Conservation (phyloP, 1,140 invertebrate genomes). For the Saccostrea echinata region DNA sequence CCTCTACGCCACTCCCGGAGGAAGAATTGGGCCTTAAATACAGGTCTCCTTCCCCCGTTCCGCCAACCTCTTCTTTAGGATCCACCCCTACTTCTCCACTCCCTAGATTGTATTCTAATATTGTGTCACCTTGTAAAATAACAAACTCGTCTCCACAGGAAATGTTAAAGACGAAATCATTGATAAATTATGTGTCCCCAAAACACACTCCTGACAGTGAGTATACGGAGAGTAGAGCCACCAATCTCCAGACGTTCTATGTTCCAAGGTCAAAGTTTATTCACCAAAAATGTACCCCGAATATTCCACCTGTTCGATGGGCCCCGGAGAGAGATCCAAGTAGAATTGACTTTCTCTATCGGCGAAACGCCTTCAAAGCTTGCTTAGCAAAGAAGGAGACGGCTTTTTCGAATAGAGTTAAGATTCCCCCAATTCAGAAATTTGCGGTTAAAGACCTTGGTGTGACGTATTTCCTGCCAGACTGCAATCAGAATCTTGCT, state of each 20-base stretch:
- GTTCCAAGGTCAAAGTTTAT: not conserved
- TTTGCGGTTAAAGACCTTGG: slow-evolving; percentile 28
- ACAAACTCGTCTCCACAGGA: not conserved
- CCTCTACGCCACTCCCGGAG: not conserved
- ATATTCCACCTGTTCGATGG: not conserved
- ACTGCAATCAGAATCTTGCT: slow-evolving; percentile 43
- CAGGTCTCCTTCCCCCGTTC: not conserved
- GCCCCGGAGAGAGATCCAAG: not conserved
- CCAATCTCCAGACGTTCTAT: not conserved
- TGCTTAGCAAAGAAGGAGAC: slow-evolving; percentile 32
- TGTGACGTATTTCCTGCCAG: not conserved
- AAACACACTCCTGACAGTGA: not conserved
- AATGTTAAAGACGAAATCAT: not conserved
- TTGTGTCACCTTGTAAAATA: slow-evolving; percentile 41
- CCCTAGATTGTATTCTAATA: not conserved
- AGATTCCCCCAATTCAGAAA: not conserved
- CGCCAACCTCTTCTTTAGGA: not conserved
- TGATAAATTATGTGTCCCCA: not conserved
- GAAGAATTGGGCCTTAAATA: not conserved
- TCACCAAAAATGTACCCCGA: slow-evolving; percentile 36
- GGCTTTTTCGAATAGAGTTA: not conserved
- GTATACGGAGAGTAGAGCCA: slow-evolving; percentile 25
- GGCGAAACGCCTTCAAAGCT: slow-evolving; percentile 27
- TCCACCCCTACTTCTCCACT: not conserved
- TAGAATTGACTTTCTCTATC: slow-evolving; percentile 3